Evolutionary conservation across 1,140 invertebrate species (phyloP), one percentile per base, ranked within the genome.

Genomic region (Drosophila trapezifrons): DNA sequence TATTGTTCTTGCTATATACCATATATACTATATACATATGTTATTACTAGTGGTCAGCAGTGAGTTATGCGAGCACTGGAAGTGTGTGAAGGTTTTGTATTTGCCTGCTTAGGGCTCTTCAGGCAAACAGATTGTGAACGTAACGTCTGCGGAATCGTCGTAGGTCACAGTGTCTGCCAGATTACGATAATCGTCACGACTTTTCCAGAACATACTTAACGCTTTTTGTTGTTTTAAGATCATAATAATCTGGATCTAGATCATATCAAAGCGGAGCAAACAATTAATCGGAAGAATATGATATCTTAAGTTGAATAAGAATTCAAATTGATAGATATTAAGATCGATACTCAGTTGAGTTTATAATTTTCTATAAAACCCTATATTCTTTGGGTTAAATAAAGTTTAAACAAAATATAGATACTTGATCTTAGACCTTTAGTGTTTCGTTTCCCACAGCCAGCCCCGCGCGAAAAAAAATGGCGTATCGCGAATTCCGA

Each of bases 61-160:
- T 15, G 45, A 63, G 64, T 64, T 49, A 56, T 46, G 46, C 67
- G 49, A 38, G 6, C 42, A 29, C 40, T 71, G 35, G 52, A 71
- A 66, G 65, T 71, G 22, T 70, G 69, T 71, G 63, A 67, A 67
- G 66, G 66, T 70, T 69, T 66, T 69, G 29, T 69, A 54, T 70
- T 70, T 69, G 40, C 22, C 66, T 54, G 66, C 47, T 47, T 70
- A 69, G 65, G 65, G 65, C 60, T 66, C 12, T 51, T 27, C 60
- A 69, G 43, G 29, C 29, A 65, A 52, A 32, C 20, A 25, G 65
- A 66, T 52, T 42, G 46, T 17, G 10, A 43, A 43, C 20, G 63
- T 22, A 51, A 27, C 10, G 65, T 17, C 58, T 37, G 29, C 12
- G 29, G 29, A 56, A 51, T 29, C 29, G 12, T 52, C 60, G 65